phyloP scores from a whole-genome alignment of 2,113 vertebrate species.

The Phocoena sinus region DNA sequence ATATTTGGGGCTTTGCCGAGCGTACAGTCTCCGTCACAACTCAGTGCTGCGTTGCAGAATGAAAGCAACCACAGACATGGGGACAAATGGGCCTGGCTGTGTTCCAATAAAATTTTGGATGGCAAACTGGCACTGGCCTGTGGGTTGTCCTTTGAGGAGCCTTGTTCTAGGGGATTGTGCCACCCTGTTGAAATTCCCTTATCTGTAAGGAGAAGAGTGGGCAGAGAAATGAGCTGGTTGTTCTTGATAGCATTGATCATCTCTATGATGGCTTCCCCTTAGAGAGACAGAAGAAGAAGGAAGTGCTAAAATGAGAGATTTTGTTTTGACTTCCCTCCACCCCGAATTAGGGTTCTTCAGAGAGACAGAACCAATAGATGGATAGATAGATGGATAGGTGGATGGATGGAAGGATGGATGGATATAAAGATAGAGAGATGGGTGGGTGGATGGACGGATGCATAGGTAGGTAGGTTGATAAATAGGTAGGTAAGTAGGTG shows the following conservation, averaged over 20 bases:
- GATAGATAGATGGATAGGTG: not conserved
- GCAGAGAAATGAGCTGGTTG: not conserved
- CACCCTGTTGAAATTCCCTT: not conserved
- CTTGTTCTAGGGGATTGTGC: not conserved
- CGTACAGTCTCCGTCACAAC: not conserved
- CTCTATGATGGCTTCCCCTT: not conserved
- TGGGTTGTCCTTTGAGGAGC: not conserved
- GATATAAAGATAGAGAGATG: not conserved
- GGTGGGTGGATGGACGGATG: not conserved
- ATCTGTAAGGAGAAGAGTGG: not conserved
- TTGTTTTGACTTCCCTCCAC: not conserved
- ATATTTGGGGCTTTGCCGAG: not conserved
- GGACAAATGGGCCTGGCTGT: not conserved
- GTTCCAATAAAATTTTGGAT: not conserved
- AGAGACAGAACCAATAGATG: not conserved
- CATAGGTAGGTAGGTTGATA: not conserved
- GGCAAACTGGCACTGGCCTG: not conserved
- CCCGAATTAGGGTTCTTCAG: not conserved
- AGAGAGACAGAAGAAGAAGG: not conserved
- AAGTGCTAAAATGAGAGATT: not conserved
- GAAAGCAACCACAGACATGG: not conserved
- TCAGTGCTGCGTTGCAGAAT: rapidly evolving
- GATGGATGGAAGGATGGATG: too few relatives aligned
- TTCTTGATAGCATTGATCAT: not conserved
- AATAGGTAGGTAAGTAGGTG: not conserved